Conservation (phyloP, 35 echinoderm and acorn worm species). For the Chiridota heheva region DNA sequence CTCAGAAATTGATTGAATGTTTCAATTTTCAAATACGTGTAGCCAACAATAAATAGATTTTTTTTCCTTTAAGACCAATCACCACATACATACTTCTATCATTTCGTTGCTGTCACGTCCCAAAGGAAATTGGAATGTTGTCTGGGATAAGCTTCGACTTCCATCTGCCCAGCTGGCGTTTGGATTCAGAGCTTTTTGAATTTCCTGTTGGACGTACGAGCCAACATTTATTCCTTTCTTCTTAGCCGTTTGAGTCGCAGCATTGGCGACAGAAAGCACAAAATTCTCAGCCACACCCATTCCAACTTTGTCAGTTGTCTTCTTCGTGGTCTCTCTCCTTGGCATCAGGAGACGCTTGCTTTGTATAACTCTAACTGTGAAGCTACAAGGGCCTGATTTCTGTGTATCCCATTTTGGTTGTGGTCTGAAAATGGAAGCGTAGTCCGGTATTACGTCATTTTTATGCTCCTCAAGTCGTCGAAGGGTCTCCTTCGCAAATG, state of each 20-base stretch:
- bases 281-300: constrained; percentile 14
- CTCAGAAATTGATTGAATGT: no score
- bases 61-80: no score
- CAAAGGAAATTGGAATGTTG: no score
- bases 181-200: constrained; percentile 6
- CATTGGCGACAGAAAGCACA: constrained; percentile 9
- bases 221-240: constrained; percentile 27
- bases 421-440: not conserved
- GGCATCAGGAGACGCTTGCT: not conserved
- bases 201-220: constrained; percentile 2
- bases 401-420: not conserved
- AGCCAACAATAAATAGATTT: no score
- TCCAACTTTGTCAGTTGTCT: not conserved
- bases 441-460: not conserved
- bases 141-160: no score
- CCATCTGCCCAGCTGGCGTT: not conserved
- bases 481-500: constrained; percentile 2
- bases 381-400: not conserved
- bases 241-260: not conserved
- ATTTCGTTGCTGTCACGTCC: no score
- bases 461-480: not conserved
- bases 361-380: not conserved
- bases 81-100: no score
- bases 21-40: no score
- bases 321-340: not conserved